Evolutionary conservation across 2,113 vertebrate genomes (phyloP), one percentile per base, ranked within the genome.

Genomic region (Hylia prasina): DNA sequence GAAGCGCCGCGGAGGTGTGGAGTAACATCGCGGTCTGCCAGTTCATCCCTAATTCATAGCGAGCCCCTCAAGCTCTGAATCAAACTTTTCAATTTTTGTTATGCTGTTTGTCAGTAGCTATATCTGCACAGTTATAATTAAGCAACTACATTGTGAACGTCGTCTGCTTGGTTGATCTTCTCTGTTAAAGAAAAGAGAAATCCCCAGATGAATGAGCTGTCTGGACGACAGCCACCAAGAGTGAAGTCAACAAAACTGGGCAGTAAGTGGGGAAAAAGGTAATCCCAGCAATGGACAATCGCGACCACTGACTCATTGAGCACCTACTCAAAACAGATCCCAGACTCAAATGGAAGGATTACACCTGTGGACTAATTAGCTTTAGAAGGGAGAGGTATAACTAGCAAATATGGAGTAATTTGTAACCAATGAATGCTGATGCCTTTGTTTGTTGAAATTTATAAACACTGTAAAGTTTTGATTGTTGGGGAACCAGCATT

Each of bases 11-110:
- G 4, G 0, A 3, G 7, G 3, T 3, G n/a, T 0, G 0, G 1
- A 5, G 0, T 15, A 0, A 0, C 7, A 2, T 11, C 0, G 1
- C 0, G 2, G 0, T 5, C 0, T 27, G 13, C 9, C 0, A 0
- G 4, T 28, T 21, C 15, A 3, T 11, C 14, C 13, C 10, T 14
- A 11, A 9, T 5, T 11, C 4, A 14, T 5, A 45, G 7, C 11
- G 7, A 45, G 13, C 11, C 45, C 5, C 20, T 18, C 27, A 30
- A 31, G 20, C 23, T 22, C 21, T 15, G 28, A 75, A 47, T 35
- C 11, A 30, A 35, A 19, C 22, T 18, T 80, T 13, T 64, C 17
- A 5, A 0, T 15, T 31, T 64, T 42, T 64, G 9, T 15, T 79
- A 35, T 56, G 21, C 5, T 64, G 6, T 18, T 31, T 25, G 48